Evolutionary conservation across 2,888 invertebrate genomes (phyloP).

Genomic region (Nipponacmea schrenckii): DNA sequence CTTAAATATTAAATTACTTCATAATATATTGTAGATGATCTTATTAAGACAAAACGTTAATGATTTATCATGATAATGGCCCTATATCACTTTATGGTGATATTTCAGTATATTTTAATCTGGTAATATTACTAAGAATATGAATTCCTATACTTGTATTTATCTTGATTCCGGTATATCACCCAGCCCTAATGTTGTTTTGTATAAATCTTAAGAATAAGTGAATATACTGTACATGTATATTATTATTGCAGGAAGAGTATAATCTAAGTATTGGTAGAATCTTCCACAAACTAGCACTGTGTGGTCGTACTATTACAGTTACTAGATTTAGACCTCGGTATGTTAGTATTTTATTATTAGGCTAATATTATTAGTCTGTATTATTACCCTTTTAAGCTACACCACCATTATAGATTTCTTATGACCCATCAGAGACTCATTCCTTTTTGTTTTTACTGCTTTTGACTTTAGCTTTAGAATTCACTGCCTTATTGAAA

Average conservation of each 20-base stretch:
- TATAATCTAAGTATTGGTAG: slow-evolving; percentile 93
- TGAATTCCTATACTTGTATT: no score
- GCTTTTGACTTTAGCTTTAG: background rate
- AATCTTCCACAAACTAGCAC: slow-evolving; percentile 90
- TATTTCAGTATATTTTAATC: no score
- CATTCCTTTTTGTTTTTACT: background rate
- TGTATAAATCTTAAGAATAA: background rate
- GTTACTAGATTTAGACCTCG: slow-evolving; percentile 94
- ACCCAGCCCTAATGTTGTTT: no score
- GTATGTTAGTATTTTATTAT: slow-evolving; percentile 32
- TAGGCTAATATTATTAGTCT: slow-evolving; percentile 30
- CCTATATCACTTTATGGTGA: no score
- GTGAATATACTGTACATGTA: no score
- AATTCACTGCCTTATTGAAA: background rate
- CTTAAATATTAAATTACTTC: no score
- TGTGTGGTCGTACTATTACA: slow-evolving; percentile 88
- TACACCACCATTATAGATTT: slow-evolving; percentile 81
- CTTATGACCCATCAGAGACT: background rate
- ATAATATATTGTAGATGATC: no score
- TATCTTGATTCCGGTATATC: no score
- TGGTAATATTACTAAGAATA: no score
- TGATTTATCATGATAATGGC: no score
- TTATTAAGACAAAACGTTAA: no score
- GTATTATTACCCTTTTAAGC: slow-evolving; percentile 90
- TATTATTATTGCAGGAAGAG: slow-evolving; percentile 69